phyloP scores from a whole-genome alignment of 92 coral and sea anemone species.

The Porites lobata region DNA sequence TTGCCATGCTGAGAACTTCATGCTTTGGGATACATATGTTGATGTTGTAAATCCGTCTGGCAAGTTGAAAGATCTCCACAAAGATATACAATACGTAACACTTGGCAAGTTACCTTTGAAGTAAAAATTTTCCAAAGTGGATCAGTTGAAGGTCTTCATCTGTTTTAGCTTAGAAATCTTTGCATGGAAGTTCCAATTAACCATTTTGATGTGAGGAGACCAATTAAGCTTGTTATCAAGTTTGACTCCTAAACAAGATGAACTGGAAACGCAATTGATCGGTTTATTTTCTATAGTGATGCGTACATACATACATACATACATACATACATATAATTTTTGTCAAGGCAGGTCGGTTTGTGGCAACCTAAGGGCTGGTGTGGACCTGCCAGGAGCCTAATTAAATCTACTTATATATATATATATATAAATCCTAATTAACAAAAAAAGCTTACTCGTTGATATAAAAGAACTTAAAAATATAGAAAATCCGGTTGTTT shows the following conservation, averaged over 20 bases:
- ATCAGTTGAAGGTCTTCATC: slow-evolving; percentile 3
- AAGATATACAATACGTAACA: slow-evolving; percentile 43
- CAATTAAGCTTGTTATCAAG: slow-evolving; percentile 40
- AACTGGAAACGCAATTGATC: slow-evolving; percentile 28
- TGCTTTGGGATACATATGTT: too few relatives aligned
- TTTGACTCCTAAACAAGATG: slow-evolving; percentile 16
- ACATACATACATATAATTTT: not conserved
- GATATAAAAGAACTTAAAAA: not conserved
- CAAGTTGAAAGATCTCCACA: slow-evolving; percentile 19
- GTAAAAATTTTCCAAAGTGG: slow-evolving; percentile 4
- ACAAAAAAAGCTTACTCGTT: not conserved
- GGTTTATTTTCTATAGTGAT: not conserved
- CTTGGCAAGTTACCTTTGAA: slow-evolving; percentile 6
- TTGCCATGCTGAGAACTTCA: too few relatives aligned
- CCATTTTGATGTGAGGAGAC: slow-evolving; percentile 36
- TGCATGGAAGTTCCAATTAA: slow-evolving; percentile 16
- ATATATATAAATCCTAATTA: not conserved
- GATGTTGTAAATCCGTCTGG: too few relatives aligned
- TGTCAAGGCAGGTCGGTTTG: slow-evolving; percentile 14
- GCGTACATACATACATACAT: not conserved
- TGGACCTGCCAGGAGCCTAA: slow-evolving; percentile 7
- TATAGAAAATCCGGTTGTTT: not conserved
- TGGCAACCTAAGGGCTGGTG: slow-evolving; percentile 26
- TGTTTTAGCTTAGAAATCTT: slow-evolving; percentile 4
- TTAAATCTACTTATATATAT: not conserved